These are phyloP conservation scores for Aphidius ervi DNA, from an alignment of 1,140 invertebrate species.

Conservation along the genomic window DNA sequence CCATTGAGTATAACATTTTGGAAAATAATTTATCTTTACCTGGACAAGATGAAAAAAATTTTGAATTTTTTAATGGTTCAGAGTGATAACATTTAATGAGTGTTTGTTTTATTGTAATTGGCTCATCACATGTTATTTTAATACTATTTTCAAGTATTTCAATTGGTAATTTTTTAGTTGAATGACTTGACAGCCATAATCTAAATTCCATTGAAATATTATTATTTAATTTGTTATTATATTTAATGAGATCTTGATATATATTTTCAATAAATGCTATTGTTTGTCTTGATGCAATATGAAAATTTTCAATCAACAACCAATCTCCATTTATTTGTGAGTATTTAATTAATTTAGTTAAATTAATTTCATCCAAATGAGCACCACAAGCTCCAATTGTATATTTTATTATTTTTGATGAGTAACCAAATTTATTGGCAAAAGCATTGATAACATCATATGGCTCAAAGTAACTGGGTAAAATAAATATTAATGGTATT, in stretches of 20 bases:
- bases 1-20: constrained; percentile 62
- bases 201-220: constrained; percentile 59
- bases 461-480: constrained; percentile 60
- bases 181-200: constrained; percentile 69
- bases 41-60: constrained; percentile 48
- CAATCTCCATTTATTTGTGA: constrained; percentile 57
- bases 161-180: constrained; percentile 60
- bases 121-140: constrained; percentile 66
- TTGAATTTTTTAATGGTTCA: constrained; percentile 51
- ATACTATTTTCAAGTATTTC: constrained; percentile 64
- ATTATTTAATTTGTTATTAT: no score
- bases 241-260: constrained; percentile 57
- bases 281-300: constrained; percentile 56
- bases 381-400: constrained; percentile 59
- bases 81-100: constrained; percentile 60
- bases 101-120: constrained; percentile 60
- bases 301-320: constrained; percentile 73
- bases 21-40: constrained; percentile 53
- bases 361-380: constrained; percentile 32
- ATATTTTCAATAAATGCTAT: constrained; percentile 58
- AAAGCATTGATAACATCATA: constrained; percentile 54
- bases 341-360: constrained; percentile 49
- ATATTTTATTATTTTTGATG: constrained; percentile 58
- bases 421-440: constrained; percentile 59
- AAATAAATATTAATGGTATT: constrained; percentile 65